These are phyloP conservation scores for Tribolium madens DNA, from an alignment of 1,140 invertebrate species.

Conservation along the genomic window DNA sequence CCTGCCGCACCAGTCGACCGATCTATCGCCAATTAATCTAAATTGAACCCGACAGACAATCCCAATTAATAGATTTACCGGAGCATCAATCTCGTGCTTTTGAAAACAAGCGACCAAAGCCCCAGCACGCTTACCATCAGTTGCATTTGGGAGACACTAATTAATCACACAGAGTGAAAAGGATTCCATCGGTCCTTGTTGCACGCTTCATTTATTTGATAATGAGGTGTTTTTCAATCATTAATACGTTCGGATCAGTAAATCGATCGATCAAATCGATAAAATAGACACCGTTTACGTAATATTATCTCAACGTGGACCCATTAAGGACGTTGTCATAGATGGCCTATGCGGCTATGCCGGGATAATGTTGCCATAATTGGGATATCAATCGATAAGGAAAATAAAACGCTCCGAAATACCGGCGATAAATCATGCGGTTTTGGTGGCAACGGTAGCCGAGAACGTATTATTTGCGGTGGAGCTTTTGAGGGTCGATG, in stretches of 20 bases:
- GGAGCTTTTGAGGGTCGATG: constrained; percentile 44
- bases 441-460: constrained; percentile 39
- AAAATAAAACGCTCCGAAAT: constrained; percentile 16
- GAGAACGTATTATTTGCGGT: constrained; percentile 26
- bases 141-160: constrained; percentile 43
- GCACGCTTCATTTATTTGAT: constrained; percentile 49
- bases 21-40: constrained; percentile 61
- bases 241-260: constrained; percentile 45
- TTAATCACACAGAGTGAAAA: constrained; percentile 41
- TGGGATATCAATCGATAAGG: neutral
- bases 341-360: constrained; percentile 10
- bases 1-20: constrained; percentile 27
- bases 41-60: constrained; percentile 59
- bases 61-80: constrained; percentile 58
- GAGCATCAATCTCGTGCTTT: constrained; percentile 42
- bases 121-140: constrained; percentile 40
- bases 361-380: constrained; percentile 22
- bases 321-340: constrained; percentile 7
- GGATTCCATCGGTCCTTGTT: constrained; percentile 27
- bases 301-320: constrained; percentile 16
- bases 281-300: constrained; percentile 32
- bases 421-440: constrained; percentile 39
- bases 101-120: neutral
- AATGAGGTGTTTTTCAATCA: constrained; percentile 46
- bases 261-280: constrained; percentile 49